phyloP scores from a whole-genome alignment of 2,797 vertebrate species.

The Crocidura indochinensis region DNA sequence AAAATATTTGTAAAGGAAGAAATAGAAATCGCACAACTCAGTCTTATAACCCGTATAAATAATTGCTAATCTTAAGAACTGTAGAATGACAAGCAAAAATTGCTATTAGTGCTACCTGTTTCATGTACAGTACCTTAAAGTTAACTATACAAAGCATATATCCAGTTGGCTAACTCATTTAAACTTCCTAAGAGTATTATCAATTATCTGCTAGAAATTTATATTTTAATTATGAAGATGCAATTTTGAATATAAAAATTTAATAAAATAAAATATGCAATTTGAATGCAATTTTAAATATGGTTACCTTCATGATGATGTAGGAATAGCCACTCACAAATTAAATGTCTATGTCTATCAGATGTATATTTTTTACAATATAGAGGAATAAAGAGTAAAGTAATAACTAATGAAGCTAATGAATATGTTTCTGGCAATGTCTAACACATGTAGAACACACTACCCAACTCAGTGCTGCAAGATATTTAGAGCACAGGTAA shows the following conservation, averaged over 20 bases:
- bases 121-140: neutral
- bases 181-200: neutral
- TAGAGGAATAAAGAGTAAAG: neutral
- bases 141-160: neutral
- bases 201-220: no score
- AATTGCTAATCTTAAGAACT: neutral
- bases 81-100: neutral
- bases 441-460: neutral
- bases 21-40: neutral
- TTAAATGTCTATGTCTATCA: no score
- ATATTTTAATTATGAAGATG: no score
- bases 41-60: neutral
- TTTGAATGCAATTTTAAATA: no score
- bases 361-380: no score
- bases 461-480: neutral
- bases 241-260: no score
- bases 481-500: neutral
- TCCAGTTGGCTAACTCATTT: neutral
- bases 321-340: no score
- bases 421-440: neutral
- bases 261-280: no score
- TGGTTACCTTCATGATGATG: no score
- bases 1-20: no score
- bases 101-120: neutral
- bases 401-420: no score